Base-by-base conservation (phyloP, 2,113 vertebrate genomes). In the Gobio gobio region DNA sequence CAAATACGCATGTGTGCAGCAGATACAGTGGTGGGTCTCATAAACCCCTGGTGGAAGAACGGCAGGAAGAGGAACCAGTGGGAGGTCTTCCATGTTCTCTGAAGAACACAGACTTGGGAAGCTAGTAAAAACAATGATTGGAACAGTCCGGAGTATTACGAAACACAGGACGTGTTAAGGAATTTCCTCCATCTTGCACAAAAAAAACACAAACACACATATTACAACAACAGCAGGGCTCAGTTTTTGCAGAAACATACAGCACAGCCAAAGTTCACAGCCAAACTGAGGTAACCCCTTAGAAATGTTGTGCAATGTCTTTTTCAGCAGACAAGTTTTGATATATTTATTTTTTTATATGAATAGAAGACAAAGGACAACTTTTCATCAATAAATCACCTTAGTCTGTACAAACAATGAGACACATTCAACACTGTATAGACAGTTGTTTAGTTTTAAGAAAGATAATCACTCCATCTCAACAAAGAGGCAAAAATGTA, bases 31-130 rank as follows among this genome's bases (percentile, higher is more conserved):
- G 58, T 81, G 76, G 26, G 84, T 58, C 73, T 82, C 75, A 82
- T 86, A 88, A 87, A 87, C 83, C 81, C 83, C 83, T 83, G 22
- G 36, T 77, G 68, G 36, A 70, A 81, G 10, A 89, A 79, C 54
- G 74, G 33, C 68, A 73, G 75, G 58, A 83, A 77, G 78, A 85
- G 49, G 40, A 20, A 81, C 26, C 83, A 76, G 78, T 49, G 81
- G 66, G 77, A 77, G 64, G 74, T 83, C 68, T 56, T 20, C 45
- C 10, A 29, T 63, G 64, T 85, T 83, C 66, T 76, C 64, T 40
- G 14, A 85, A 80, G 64, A 80, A 72, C 54, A 80, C 29, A 56
- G 45, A 58, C 43, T 73, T 29, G 12, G 75, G 29, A 82, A 74
- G 29, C 64, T 56, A 72, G 81, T 83, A 83, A 83, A 83, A 83